A percentile compares a stretch with the other conserved stretches of the same genome.
Conservation (phyloP, 2,888 invertebrate species). For the Cactoblastis cactorum region DNA sequence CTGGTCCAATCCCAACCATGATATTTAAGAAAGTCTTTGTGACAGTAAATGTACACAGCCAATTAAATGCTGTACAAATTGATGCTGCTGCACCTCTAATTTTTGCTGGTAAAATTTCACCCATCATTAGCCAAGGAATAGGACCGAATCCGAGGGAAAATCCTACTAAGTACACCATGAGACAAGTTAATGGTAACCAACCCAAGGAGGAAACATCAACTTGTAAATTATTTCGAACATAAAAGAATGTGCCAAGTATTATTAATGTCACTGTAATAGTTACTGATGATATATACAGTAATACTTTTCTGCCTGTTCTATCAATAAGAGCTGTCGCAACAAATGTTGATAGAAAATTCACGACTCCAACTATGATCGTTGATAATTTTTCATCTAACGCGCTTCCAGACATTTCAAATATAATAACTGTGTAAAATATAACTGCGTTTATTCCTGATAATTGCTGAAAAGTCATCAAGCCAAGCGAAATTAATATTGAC, state of each 20-base stretch:
- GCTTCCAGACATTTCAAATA: constrained; percentile 92
- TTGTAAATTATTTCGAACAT: constrained; percentile 67
- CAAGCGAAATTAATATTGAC: constrained; percentile 89
- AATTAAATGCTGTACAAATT: constrained; percentile 93
- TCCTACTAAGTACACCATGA: constrained; percentile 90
- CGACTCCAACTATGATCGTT: constrained; percentile 92
- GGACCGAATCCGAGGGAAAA: constrained; percentile 93
- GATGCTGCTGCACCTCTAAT: constrained; percentile 95
- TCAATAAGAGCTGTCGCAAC: constrained; percentile 93
- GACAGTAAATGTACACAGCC: constrained; percentile 94
- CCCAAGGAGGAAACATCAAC: constrained; percentile 80
- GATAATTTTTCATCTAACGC: constrained; percentile 87
- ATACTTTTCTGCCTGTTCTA: constrained; percentile 90
- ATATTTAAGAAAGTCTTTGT: constrained; percentile 91
- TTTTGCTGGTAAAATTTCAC: constrained; percentile 92
- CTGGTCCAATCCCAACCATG: constrained; percentile 80
- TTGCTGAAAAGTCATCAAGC: constrained; percentile 97
- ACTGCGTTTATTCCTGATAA: constrained; percentile 97
- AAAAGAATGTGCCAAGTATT: constrained; percentile 89
- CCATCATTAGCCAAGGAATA: constrained; percentile 94
- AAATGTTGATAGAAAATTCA: constrained; percentile 94
- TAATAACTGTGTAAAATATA: constrained; percentile 94
- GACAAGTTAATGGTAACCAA: constrained; percentile 89
- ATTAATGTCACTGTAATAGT: constrained; percentile 88
- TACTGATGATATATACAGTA: constrained; percentile 90